A percentile compares a stretch with the other conserved stretches of the same genome.
Conservation (phyloP, 1,140 invertebrate species). For the Dreissena polymorpha region DNA sequence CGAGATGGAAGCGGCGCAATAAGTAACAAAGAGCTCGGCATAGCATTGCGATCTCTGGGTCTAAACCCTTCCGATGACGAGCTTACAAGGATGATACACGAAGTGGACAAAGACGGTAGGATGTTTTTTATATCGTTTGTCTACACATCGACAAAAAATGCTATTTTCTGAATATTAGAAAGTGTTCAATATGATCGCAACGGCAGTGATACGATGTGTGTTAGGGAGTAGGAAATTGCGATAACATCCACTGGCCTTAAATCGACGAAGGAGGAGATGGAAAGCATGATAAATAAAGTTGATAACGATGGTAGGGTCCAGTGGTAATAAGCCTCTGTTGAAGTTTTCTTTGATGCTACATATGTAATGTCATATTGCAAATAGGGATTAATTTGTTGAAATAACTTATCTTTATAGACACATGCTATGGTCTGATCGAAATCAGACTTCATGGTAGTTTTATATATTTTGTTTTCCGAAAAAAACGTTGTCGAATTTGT, state of each 20-base stretch:
- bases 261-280: conserved; percentile 53
- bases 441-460: too few species aligned
- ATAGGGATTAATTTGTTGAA: too few species aligned
- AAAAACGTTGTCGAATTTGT: too few species aligned
- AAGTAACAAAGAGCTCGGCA: conserved; percentile 42
- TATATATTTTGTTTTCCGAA: too few species aligned
- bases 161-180: conserved; percentile 45
- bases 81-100: conserved; percentile 54
- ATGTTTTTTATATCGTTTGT: neutral
- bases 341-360: too few species aligned
- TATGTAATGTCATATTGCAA: too few species aligned
- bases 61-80: conserved; percentile 53
- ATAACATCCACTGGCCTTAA: conserved; percentile 57
- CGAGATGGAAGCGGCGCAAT: conserved; percentile 54
- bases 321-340: too few species aligned
- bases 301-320: conserved; percentile 54
- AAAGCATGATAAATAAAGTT: conserved; percentile 61
- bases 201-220: conserved; percentile 46
- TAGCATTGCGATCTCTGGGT: conserved; percentile 58
- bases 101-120: conserved; percentile 60
- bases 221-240: conserved; percentile 50
- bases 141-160: too few species aligned
- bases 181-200: conserved; percentile 57
- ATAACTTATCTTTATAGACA: too few species aligned
- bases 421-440: too few species aligned